Conservation (phyloP, 2,113 vertebrate species). For the Penelope pileata region DNA sequence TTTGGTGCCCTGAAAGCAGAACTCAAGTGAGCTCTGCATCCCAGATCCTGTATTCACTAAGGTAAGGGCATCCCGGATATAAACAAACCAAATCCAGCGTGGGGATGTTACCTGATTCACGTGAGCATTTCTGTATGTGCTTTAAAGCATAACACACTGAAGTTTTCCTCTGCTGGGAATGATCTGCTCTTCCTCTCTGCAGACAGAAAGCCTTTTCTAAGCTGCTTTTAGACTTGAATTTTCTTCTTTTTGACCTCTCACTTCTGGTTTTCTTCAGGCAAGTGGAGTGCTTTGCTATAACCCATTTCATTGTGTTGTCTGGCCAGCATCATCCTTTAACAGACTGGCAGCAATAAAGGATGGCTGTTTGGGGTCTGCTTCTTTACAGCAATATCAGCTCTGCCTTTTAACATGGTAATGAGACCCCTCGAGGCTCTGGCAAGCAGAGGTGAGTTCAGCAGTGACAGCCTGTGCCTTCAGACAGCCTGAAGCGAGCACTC, state of each 20-base stretch:
- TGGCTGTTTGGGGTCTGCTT: neutral
- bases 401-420: neutral
- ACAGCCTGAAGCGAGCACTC: neutral
- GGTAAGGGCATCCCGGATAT: no score
- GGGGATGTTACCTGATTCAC: no score
- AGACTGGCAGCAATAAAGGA: neutral
- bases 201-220: neutral
- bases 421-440: neutral
- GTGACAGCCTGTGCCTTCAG: neutral
- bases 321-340: neutral
- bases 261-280: neutral
- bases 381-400: neutral
- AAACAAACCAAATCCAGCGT: no score
- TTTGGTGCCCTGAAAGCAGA: no score
- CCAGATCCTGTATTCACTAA: no score
- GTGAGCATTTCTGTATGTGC: no score
- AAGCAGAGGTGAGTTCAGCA: neutral
- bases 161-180: no score
- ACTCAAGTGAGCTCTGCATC: no score
- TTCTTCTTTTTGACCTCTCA: neutral
- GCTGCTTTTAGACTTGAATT: neutral
- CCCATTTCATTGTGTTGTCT: neutral
- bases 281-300: neutral
- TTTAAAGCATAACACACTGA: no score
- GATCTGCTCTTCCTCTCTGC: neutral